Evolutionary conservation across 30 jellyfish, hydroid and myxozoan species (phyloP).

Genomic region (Pseudorhiza aurosa): DNA sequence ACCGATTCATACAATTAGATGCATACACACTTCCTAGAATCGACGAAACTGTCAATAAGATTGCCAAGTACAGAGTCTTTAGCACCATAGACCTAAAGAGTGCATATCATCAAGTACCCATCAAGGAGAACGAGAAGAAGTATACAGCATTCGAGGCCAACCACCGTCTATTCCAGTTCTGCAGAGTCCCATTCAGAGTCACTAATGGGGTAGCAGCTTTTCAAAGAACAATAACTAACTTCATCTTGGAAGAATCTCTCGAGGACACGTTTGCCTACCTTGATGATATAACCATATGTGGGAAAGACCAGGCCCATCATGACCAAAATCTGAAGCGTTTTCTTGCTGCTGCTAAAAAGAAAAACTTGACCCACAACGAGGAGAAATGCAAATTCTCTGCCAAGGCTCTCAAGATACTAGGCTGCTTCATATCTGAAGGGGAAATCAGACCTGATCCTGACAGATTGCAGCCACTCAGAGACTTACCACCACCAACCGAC

Average conservation of each 20-base stretch:
- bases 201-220: constrained; percentile 57
- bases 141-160: constrained; percentile 70
- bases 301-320: constrained; percentile 28
- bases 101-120: constrained; percentile 57
- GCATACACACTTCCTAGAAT: constrained; percentile 62
- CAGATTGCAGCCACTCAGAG: constrained; percentile 66
- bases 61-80: constrained; percentile 65
- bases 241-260: constrained; percentile 17
- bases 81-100: constrained; percentile 43
- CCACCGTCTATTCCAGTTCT: constrained; percentile 44
- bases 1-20: constrained; percentile 34
- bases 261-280: constrained; percentile 49
- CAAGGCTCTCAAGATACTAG: constrained; percentile 39
- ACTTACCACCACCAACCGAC: constrained; percentile 66
- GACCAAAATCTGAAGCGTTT: constrained; percentile 46
- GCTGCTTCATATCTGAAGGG: constrained; percentile 59
- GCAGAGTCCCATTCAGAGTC: constrained; percentile 63
- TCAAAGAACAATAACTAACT: constrained; percentile 26
- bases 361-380: constrained; percentile 41
- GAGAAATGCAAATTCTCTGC: constrained; percentile 67
- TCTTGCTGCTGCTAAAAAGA: constrained; percentile 35
- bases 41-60: constrained; percentile 27
- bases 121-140: constrained; percentile 40
- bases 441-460: constrained; percentile 80
- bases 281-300: constrained; percentile 61